Evolutionary conservation across 2,113 vertebrate genomes (phyloP).

Genomic region (Sorex fumeus): DNA sequence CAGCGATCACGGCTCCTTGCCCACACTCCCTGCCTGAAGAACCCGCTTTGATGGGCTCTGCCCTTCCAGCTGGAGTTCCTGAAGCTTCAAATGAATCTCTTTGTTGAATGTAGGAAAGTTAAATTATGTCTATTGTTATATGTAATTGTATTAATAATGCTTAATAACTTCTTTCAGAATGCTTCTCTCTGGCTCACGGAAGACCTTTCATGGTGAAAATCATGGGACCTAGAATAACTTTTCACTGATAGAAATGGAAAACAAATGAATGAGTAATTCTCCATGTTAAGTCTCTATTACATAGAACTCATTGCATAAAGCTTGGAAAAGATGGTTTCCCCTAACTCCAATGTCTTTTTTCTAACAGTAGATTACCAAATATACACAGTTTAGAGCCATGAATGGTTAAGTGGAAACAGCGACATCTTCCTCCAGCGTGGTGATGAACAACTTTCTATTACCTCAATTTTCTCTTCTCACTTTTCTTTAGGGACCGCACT

Average conservation of each 20-base stretch:
- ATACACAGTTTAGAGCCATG: background rate
- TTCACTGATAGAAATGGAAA: conserved; percentile 50
- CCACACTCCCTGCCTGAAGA: background rate
- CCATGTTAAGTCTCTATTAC: background rate
- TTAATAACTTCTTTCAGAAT: conserved; percentile 82
- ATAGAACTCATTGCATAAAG: background rate
- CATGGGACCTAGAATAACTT: conserved; percentile 63
- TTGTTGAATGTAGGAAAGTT: conserved; percentile 70
- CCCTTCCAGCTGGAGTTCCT: conserved; percentile 69
- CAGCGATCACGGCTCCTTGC: background rate
- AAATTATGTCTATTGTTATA: conserved; percentile 82
- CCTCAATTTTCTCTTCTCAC: background rate
- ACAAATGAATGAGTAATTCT: background rate
- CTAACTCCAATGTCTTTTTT: background rate
- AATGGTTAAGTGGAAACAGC: background rate
- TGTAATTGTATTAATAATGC: conserved; percentile 82
- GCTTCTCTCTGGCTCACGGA: conserved; percentile 67
- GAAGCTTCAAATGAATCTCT: conserved; percentile 78
- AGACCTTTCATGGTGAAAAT: conserved; percentile 70
- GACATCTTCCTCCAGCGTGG: background rate
- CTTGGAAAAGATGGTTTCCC: background rate
- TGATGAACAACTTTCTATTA: background rate
- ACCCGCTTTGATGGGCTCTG: conserved; percentile 52
- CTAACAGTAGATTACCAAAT: background rate
- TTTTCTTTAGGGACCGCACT: background rate